Conservation (phyloP, 23 tunicate species). For the Styela clava region DNA sequence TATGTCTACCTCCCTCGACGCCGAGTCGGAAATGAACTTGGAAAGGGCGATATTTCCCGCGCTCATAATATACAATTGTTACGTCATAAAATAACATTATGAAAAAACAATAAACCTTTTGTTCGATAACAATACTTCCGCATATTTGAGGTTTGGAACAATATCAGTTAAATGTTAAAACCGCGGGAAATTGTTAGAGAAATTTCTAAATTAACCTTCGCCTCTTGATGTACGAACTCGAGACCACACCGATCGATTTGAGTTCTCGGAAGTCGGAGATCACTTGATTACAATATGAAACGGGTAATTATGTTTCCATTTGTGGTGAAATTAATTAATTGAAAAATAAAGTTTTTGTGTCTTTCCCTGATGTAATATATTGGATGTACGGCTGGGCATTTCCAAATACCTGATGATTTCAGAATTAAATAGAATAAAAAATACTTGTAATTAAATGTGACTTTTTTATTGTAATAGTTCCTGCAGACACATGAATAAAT, state of each 20-base stretch:
- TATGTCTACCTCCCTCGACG: not conserved
- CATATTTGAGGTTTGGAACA: not conserved
- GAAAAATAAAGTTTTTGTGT: too few relatives aligned
- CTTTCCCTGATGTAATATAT: too few relatives aligned
- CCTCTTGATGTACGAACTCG: not conserved
- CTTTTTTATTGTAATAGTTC: too few relatives aligned
- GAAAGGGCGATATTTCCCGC: not conserved
- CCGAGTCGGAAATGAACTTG: not conserved
- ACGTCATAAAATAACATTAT: not conserved
- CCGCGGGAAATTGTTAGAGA: not conserved
- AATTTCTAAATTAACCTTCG: not conserved
- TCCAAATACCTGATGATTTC: too few relatives aligned
- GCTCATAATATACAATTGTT: not conserved
- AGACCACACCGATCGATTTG: not conserved
- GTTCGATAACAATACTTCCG: not conserved
- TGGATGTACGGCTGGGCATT: too few relatives aligned
- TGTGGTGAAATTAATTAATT: too few relatives aligned
- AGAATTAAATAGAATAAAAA: too few relatives aligned
- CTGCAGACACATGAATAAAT: too few relatives aligned
- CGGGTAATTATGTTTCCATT: too few relatives aligned
- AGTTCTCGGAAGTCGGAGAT: too few relatives aligned
- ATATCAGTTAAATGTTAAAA: not conserved
- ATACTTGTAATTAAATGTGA: too few relatives aligned
- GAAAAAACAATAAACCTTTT: not conserved
- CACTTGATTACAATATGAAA: too few relatives aligned